Percentiles rank a stretch among this genome's conserved stretches.
Evolutionary conservation across 2,888 invertebrate genomes (phyloP).

Genomic region (Chironomus tentans): DNA sequence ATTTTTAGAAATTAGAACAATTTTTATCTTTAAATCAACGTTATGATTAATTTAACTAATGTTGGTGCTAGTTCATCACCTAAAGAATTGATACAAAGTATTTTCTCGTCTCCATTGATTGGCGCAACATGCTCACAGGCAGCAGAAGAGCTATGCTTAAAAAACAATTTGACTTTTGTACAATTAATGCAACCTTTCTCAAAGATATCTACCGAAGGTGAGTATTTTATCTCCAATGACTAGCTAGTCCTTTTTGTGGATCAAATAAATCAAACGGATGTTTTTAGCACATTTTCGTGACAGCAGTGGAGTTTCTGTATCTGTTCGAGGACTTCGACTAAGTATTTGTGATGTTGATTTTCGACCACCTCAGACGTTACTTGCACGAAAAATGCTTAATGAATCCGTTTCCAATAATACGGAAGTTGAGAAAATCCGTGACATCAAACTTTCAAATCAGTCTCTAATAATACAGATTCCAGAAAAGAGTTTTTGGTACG

Average conservation of each 20-base stretch:
- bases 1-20: not conserved
- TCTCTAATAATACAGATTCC: constrained; percentile 58
- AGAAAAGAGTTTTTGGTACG: constrained; percentile 84
- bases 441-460: constrained; percentile 48
- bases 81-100: constrained; percentile 79
- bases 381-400: constrained; percentile 76
- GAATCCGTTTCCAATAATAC: constrained; percentile 62
- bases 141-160: constrained; percentile 76
- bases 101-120: constrained; percentile 82
- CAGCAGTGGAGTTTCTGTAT: constrained; percentile 52
- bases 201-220: constrained; percentile 63
- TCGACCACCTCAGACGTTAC: constrained; percentile 69
- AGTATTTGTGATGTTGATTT: constrained; percentile 72
- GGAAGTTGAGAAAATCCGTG: constrained; percentile 45
- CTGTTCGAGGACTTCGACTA: constrained; percentile 66
- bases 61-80: constrained; percentile 55
- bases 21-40: constrained; percentile 3
- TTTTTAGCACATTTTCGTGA: constrained; percentile 71
- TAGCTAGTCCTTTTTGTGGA: not conserved
- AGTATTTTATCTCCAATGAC: constrained; percentile 29
- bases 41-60: constrained; percentile 47
- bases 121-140: constrained; percentile 74
- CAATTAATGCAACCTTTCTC: constrained; percentile 88
- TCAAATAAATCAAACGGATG: not conserved
- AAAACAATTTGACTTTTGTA: constrained; percentile 83